Percentiles rank a stretch among this genome's conserved stretches.
phyloP scores from a whole-genome alignment of 1,140 invertebrate genomes.

The Musca vetustissima region DNA sequence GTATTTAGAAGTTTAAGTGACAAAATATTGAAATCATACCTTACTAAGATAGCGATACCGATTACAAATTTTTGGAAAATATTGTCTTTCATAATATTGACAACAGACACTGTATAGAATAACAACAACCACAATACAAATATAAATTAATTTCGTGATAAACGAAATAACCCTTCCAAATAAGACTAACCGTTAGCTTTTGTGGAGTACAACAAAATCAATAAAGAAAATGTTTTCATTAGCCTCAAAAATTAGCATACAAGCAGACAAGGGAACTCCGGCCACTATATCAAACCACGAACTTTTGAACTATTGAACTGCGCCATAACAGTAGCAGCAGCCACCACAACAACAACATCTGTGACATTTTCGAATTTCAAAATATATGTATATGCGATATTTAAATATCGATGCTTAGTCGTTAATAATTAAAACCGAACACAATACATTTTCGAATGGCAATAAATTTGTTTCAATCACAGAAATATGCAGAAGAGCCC shows the following conservation, averaged over 20 bases:
- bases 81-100: too few relatives aligned
- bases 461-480: slow-evolving; percentile 14
- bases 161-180: too few relatives aligned
- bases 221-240: slow-evolving; percentile 22
- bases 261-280: neutral
- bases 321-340: neutral
- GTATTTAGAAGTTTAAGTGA: too few relatives aligned
- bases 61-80: too few relatives aligned
- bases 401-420: slow-evolving; percentile 13
- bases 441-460: slow-evolving; percentile 9
- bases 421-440: slow-evolving; percentile 12
- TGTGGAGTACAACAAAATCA: neutral
- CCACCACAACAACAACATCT: neutral
- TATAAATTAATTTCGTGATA: too few relatives aligned
- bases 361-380: neutral
- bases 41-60: too few relatives aligned
- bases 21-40: too few relatives aligned
- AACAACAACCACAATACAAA: too few relatives aligned
- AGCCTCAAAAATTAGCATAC: neutral
- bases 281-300: neutral
- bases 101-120: too few relatives aligned
- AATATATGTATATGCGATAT: too few relatives aligned
- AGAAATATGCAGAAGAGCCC: neutral
- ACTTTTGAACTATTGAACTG: too few relatives aligned
- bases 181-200: too few relatives aligned